Evolutionary conservation across 2,113 vertebrate genomes (phyloP), one percentile per base, ranked within the genome.

Genomic region (Mobula hypostoma): DNA sequence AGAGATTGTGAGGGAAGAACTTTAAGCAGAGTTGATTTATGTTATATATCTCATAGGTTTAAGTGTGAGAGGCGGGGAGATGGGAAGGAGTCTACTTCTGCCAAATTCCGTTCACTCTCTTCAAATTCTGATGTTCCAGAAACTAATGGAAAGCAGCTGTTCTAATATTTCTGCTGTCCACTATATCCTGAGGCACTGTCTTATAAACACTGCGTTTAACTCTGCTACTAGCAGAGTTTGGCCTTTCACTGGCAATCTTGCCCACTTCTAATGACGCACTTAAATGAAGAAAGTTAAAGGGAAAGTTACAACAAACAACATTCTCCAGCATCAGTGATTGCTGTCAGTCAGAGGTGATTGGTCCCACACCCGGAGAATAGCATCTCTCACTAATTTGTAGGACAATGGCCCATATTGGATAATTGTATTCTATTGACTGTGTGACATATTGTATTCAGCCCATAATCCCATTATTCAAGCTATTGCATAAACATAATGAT

Each of bases 211-310:
- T 14, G 27, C 56, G 63, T 61, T 27, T 61, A 87, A 87, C 83
- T 77, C 74, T 7, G 74, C 74, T 77, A 77, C 74, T 27, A 77
- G 27, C 74, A 77, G 24, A 76, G 8, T 27, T 29, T 27, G 2
- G 83, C 58, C 83, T 87, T 87, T 63, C 56, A 87, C 83, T 63
- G 83, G 83, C 48, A 85, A 87, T 27, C 83, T 27, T 87, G 83
- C 83, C 56, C 48, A 61, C 83, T 11, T 87, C 83, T 61, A 87
- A 61, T 87, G 83, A 87, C 24, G 83, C 83, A 87, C 61, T 87
- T 87, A 29, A 61, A 2, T 61, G 48, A 61, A 29, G 58, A 61
- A 24, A 61, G 27, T 87, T 27, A 87, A 61, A 61, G 82, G 15
- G 56, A 11, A 27, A 21, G 6, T 27, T 27, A 87, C 56, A 87